These are phyloP conservation scores for Acromyrmex heyeri DNA, from an alignment of 1,140 invertebrate genomes.

Conservation along the genomic window DNA sequence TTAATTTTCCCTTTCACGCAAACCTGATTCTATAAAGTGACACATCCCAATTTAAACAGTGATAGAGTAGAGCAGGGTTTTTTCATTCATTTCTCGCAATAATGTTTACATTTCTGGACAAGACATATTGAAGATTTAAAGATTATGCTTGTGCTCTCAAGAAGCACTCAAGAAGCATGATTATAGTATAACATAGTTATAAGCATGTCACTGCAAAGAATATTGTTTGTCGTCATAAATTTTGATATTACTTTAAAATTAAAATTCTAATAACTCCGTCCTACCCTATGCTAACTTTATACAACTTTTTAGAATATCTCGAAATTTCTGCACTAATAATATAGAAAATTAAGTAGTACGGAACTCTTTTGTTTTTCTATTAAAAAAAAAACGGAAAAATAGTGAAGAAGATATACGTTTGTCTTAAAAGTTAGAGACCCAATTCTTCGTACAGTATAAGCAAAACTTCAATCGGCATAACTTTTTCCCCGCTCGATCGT, in stretches of 20 bases:
- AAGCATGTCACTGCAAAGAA: too few species aligned
- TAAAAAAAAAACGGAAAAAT: background rate
- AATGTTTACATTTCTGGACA: too few species aligned
- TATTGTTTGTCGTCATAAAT: too few species aligned
- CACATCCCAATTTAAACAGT: background rate
- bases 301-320: background rate
- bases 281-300: too few species aligned
- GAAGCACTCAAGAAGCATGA: too few species aligned
- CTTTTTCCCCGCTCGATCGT: slow-evolving; percentile 14
- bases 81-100: background rate
- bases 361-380: background rate
- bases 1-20: background rate
- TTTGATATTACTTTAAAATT: too few species aligned
- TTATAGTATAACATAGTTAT: too few species aligned
- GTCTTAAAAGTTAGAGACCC: too few species aligned
- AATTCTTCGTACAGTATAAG: background rate
- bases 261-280: background rate
- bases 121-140: too few species aligned
- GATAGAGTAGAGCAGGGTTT: too few species aligned
- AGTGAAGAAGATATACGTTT: background rate
- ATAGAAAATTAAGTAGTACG: too few species aligned
- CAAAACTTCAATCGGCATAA: background rate
- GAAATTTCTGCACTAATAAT: background rate
- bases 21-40: background rate
- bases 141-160: too few species aligned